Percentiles rank a stretch among this genome's conserved stretches.
These are phyloP conservation scores for Liasis olivaceus DNA, from an alignment of 2,797 vertebrate genomes.

Conservation along the genomic window DNA sequence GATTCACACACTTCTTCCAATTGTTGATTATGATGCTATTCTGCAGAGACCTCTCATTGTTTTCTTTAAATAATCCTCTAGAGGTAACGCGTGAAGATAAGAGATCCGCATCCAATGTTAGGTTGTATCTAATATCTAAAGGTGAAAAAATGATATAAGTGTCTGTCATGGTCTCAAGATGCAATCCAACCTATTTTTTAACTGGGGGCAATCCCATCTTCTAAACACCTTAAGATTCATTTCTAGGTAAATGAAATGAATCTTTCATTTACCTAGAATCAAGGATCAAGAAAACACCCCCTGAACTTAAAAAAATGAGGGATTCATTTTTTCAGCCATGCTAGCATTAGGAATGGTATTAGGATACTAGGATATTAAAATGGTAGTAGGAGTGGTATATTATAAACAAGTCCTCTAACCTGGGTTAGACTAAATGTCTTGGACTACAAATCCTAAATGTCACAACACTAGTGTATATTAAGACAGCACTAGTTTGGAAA, in stretches of 20 bases:
- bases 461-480: background rate
- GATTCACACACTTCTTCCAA: slow-evolving; percentile 68
- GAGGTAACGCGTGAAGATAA: slow-evolving; percentile 82
- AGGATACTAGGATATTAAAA: no score
- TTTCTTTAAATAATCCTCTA: slow-evolving; percentile 85
- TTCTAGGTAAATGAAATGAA: background rate
- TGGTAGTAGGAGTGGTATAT: background rate
- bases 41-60: slow-evolving; percentile 80
- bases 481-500: background rate
- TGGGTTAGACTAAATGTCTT: background rate
- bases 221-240: background rate
- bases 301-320: background rate
- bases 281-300: background rate
- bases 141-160: background rate
- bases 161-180: background rate
- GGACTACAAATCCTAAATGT: background rate
- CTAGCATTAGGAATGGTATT: background rate
- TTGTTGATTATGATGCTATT: slow-evolving; percentile 67
- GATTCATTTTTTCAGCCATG: background rate
- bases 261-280: no score
- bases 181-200: background rate
- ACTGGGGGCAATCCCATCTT: background rate
- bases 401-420: background rate
- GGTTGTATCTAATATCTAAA: slow-evolving; percentile 80
- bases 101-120: slow-evolving; percentile 86